These are phyloP conservation scores for Desmophyllum pertusum DNA, from an alignment of 92 coral and sea anemone species.

Conservation along the genomic window DNA sequence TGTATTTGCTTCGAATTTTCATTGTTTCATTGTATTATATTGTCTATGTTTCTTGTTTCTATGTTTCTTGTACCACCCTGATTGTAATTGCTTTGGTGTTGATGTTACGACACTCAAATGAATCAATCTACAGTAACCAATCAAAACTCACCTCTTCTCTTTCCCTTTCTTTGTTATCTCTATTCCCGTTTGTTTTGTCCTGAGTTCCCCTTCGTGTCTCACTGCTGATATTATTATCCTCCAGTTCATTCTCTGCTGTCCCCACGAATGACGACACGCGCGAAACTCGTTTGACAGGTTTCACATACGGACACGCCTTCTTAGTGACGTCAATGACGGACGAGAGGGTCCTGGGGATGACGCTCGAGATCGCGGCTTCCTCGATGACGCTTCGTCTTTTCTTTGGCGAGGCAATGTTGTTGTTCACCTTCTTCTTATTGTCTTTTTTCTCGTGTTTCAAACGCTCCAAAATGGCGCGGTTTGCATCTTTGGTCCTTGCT, in stretches of 20 bases:
- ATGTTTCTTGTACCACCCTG: too few species aligned
- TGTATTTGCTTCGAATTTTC: too few species aligned
- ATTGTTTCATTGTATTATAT: too few species aligned
- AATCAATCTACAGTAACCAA: neutral
- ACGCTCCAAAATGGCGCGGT: constrained; percentile 46
- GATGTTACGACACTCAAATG: too few species aligned
- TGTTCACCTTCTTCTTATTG: constrained; percentile 40
- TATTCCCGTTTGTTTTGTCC: neutral
- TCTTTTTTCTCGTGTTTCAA: constrained; percentile 9
- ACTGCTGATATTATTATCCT: neutral
- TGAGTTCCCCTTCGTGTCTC: neutral
- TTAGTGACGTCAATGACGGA: constrained; percentile 63
- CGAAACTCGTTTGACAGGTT: constrained; percentile 62
- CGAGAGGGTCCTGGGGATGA: constrained; percentile 49
- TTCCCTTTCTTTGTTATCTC: neutral
- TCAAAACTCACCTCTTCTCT: constrained; percentile 7
- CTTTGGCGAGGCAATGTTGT: constrained; percentile 57
- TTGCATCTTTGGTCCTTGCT: constrained; percentile 62
- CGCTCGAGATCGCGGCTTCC: constrained; percentile 54
- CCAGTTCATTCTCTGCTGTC: constrained; percentile 19
- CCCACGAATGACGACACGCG: constrained; percentile 74
- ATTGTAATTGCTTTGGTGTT: too few species aligned
- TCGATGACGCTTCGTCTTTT: constrained; percentile 55
- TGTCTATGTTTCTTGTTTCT: too few species aligned
- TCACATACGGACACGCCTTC: constrained; percentile 26